phyloP scores from a whole-genome alignment of 1,140 invertebrate genomes.

The Ostrea edulis region DNA sequence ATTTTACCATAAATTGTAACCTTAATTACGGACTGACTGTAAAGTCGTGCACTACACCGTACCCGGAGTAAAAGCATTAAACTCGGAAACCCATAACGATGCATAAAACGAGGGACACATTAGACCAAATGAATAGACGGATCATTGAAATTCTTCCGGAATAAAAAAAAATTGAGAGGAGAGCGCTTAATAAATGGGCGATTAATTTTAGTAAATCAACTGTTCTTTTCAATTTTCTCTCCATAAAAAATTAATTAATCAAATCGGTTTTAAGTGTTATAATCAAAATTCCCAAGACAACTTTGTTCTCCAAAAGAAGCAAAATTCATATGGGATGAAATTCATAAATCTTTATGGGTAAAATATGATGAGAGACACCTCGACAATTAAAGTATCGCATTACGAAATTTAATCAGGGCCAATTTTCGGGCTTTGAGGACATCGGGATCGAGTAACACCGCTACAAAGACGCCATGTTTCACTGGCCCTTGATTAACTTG shows the following conservation, averaged over 20 bases:
- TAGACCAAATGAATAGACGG: conserved; percentile 13
- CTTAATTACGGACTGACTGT: too few species aligned
- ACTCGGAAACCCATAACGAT: background rate
- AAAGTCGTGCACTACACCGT: too few species aligned
- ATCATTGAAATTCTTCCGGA: background rate
- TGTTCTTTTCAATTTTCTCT: conserved; percentile 23
- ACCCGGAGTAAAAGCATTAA: background rate
- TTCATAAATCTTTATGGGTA: conserved; percentile 35
- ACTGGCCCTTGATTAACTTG: conserved; percentile 54
- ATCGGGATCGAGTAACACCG: background rate
- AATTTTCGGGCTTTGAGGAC: conserved; percentile 51
- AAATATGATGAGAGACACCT: conserved; percentile 35
- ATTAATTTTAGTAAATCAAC: conserved; percentile 27
- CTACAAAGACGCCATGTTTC: conserved; percentile 42
- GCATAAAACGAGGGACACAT: conserved; percentile 18
- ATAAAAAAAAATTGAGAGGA: background rate
- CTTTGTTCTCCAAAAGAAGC: conserved; percentile 23
- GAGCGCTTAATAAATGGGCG: background rate
- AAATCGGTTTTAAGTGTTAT: conserved; percentile 20
- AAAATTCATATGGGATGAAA: conserved; percentile 34
- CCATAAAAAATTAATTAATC: conserved; percentile 35
- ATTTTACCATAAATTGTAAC: too few species aligned
- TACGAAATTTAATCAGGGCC: conserved; percentile 53
- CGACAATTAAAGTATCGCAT: conserved; percentile 53
- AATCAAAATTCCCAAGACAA: conserved; percentile 23